Conservation (phyloP, 2,113 vertebrate species). For the Sinocyclocheilus maitianheensis region DNA sequence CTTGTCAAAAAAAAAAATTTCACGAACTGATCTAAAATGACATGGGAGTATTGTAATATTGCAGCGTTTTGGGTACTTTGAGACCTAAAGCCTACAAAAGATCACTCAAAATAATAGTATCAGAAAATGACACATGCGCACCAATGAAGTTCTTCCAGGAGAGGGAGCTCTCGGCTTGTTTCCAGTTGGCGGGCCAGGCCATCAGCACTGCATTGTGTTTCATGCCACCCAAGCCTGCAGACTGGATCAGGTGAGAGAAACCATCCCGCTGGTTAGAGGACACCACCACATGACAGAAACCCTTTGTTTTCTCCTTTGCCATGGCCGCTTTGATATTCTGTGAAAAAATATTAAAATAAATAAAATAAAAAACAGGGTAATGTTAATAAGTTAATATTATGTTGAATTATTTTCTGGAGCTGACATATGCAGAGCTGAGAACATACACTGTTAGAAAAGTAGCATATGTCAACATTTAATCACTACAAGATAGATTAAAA, state of each 20-base stretch:
- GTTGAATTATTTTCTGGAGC: too few relatives aligned
- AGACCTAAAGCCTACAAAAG: neutral
- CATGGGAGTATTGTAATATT: neutral
- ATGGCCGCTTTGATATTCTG: conserved; percentile 89
- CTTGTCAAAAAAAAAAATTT: neutral
- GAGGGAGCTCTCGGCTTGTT: conserved; percentile 73
- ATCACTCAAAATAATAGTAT: neutral
- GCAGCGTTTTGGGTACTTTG: neutral
- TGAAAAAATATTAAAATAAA: neutral
- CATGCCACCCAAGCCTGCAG: conserved; percentile 94
- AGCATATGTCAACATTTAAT: neutral
- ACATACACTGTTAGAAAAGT: neutral
- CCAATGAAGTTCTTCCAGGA: conserved; percentile 92
- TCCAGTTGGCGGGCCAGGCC: conserved; percentile 89
- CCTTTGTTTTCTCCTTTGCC: conserved; percentile 86
- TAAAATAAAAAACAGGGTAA: neutral
- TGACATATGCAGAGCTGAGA: neutral
- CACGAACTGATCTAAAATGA: neutral
- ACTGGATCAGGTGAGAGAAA: conserved; percentile 92
- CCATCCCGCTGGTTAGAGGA: conserved; percentile 88
- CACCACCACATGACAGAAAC: conserved; percentile 94
- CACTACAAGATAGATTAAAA: neutral
- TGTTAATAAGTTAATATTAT: too few relatives aligned
- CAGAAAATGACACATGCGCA: conserved; percentile 59
- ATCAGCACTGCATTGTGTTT: conserved; percentile 93